A percentile compares a stretch with the other conserved stretches of the same genome.
Conservation (phyloP, 2,888 invertebrate species). For the Andrena fulva region DNA sequence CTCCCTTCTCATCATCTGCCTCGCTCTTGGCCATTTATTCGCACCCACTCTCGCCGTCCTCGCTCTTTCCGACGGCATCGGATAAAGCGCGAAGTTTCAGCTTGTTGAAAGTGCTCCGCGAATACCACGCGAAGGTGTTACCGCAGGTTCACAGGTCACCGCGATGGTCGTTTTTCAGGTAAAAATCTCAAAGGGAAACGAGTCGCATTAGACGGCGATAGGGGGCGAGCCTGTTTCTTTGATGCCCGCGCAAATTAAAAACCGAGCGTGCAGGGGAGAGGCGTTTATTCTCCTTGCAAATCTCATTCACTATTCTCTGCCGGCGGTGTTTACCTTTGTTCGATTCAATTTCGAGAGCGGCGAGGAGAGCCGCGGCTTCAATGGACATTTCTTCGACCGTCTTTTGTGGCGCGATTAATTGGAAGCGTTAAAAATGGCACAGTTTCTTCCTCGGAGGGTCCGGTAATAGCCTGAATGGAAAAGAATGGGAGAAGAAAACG, state of each 20-base stretch:
- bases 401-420: slow-evolving; percentile 69
- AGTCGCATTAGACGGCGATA: neutral
- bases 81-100: slow-evolving; percentile 48
- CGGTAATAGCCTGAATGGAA: slow-evolving; percentile 45
- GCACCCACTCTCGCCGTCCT: slow-evolving; percentile 15
- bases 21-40: slow-evolving; percentile 47
- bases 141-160: slow-evolving; percentile 53
- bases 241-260: slow-evolving; percentile 30
- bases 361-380: slow-evolving; percentile 6
- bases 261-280: neutral
- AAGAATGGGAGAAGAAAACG: slow-evolving; percentile 50
- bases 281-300: neutral
- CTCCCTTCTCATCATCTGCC: slow-evolving; percentile 7
- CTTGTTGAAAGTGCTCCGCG: slow-evolving; percentile 59
- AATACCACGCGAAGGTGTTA: slow-evolving; percentile 70
- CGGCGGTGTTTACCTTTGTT: slow-evolving; percentile 15
- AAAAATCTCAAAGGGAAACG: neutral
- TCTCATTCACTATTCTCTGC: slow-evolving; percentile 27
- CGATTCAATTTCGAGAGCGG: slow-evolving; percentile 15
- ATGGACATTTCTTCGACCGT: slow-evolving; percentile 16
- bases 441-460: slow-evolving; percentile 21
- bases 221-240: slow-evolving; percentile 5
- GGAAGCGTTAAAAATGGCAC: slow-evolving; percentile 64
- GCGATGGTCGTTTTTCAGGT: neutral
- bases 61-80: slow-evolving; percentile 25